A percentile compares a stretch with the other conserved stretches of the same genome.
Evolutionary conservation across 2,888 invertebrate genomes (phyloP).

Genomic region (Mythimna pallens): DNA sequence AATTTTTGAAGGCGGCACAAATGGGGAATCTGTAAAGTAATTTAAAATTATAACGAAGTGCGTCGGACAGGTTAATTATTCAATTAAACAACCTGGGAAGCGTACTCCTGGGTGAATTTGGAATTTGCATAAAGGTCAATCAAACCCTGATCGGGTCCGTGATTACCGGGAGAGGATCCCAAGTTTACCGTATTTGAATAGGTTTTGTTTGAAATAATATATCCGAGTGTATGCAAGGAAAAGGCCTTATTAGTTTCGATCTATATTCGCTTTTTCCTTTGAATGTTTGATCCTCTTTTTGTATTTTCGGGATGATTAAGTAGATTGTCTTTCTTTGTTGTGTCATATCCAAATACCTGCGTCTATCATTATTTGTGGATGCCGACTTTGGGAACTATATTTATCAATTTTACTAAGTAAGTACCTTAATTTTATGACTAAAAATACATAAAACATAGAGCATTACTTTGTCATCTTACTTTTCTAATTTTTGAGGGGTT

Average conservation of each 20-base stretch:
- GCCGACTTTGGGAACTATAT: constrained; percentile 12
- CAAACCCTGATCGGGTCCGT: constrained; percentile 76
- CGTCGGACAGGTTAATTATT: constrained; percentile 82
- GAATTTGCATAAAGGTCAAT: constrained; percentile 87
- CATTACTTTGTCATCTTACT: background rate
- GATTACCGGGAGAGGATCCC: constrained; percentile 73
- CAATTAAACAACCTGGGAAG: constrained; percentile 79
- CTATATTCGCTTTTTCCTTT: constrained; percentile 65
- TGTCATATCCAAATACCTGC: constrained; percentile 31
- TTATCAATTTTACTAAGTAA: constrained; percentile 5
- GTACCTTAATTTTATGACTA: constrained; percentile 2
- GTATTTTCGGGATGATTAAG: constrained; percentile 62
- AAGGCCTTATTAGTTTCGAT: constrained; percentile 66
- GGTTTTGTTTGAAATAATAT: constrained; percentile 74
- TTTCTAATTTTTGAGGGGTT: no score
- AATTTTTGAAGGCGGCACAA: constrained; percentile 39
- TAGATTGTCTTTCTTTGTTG: constrained; percentile 66
- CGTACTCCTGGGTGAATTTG: constrained; percentile 73
- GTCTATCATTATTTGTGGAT: constrained; percentile 37
- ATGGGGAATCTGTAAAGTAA: constrained; percentile 52
- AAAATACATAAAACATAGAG: background rate
- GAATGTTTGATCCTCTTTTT: constrained; percentile 64
- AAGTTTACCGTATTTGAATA: constrained; percentile 74
- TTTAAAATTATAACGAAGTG: constrained; percentile 72
- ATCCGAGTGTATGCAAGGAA: constrained; percentile 56